Base-by-base conservation (phyloP, 2,797 vertebrate genomes). In the Micromesistius poutassou region DNA sequence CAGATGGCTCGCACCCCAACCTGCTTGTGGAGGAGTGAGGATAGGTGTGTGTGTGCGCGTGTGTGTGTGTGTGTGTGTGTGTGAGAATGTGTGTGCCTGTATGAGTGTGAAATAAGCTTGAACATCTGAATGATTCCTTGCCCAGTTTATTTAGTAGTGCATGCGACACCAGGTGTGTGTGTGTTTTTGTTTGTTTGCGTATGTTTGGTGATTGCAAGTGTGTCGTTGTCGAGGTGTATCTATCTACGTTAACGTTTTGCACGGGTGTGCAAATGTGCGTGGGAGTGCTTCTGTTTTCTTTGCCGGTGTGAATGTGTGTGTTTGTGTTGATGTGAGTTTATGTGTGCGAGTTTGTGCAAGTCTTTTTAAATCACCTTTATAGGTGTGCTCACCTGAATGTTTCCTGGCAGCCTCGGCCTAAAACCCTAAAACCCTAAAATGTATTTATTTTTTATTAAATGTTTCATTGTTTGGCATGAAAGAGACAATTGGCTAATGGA, bases 1-100 rank as follows among this genome's bases (percentile, higher is more conserved):
- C 91, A 91, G 90, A 91, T 91, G 90, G 91, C 86, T 87, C 85
- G 79, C 86, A 86, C 85, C 87, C 86, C 88, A 82, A 86, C 19
- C 30, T 72, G 33, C 30, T 14, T 72, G 33, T 33, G 19, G 71
- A 72, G 71, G 30, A 14, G 30, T 13, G 12, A 33, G 30, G 7
- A 72, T 6, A 25, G 72, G 16, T 19, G 71, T 33, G 6, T 72
- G 71, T 33, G 2, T 68, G 55, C n/a, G 55, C n/a, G 55, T 62
- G 55, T 62, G 62, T 68, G 62, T 68, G 62, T 68, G n/a, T n/a
- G n/a, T n/a, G n/a, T n/a, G n/a, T 19, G 71, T 33, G 6, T 72
- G 71, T 33, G 2, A n/a, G n/a, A n/a, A n/a, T 68, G 66, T 70
- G 66, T 70, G 66, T 70, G 66, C 5, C 10, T 70, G 66, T 70